Evolutionary conservation across 2,888 invertebrate genomes (phyloP), one percentile per base, ranked within the genome.

Genomic region (Agonopterix subpropinquella): DNA sequence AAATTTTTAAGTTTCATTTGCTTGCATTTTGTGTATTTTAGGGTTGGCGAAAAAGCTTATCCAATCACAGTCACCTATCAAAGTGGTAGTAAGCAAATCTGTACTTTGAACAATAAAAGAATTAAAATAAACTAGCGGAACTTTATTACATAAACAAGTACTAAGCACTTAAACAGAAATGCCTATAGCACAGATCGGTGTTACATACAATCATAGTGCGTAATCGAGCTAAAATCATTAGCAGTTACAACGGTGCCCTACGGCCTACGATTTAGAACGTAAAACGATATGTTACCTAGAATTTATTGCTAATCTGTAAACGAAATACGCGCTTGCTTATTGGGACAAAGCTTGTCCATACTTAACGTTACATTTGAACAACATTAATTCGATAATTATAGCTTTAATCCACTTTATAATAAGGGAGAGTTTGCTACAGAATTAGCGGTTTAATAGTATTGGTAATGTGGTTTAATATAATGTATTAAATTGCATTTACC

Each of bases 261-360:
- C 57, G 63, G 67, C 65, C 59, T 36, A 57, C 51, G 49, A 57
- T 62, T 66, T 65, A 65, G 61, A 62, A 57, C 53, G 56, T 55
- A 49, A 53, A 54, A 53, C 61, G 56, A 66, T 66, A 66, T 55
- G 56, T 65, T 65, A 50, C 51, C 49, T 54, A 47, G 36, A 64
- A 74, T 73, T 73, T 73, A 74, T 72, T 53, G 58, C 56, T 67
- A 62, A 69, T 68, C 61, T 65, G 50, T 46, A 39, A 49, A 53
- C 53, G 51, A 61, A 61, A 63, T 66, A 64, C 62, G 57, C 53
- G 56, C 54, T 52, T 64, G 58, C 58, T 62, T 61, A 60, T 57
- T 59, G 51, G 56, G 57, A 61, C 61, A 60, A 47, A 11, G 36
- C 8, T 10, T 42, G 15, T 15, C 37, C 44, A 44, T 36, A 41